phyloP scores from a whole-genome alignment of 1,140 invertebrate species.

The Drosophila nebulosa region DNA sequence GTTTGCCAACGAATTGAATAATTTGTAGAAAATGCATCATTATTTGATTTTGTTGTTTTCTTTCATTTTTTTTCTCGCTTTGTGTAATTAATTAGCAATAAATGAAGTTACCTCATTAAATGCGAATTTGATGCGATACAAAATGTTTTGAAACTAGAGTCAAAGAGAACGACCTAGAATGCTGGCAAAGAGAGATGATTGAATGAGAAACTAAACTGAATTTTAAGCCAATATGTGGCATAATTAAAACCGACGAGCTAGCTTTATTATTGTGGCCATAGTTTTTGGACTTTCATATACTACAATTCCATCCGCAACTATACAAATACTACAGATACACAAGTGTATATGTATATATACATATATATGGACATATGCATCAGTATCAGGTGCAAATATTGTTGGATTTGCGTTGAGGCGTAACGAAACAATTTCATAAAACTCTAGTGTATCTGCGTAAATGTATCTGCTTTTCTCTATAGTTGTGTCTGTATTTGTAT shows the following conservation, averaged over 20 bases:
- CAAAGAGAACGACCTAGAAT: neutral
- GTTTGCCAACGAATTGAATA: neutral
- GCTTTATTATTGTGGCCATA: neutral
- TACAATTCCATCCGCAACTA: neutral
- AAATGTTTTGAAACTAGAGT: neutral
- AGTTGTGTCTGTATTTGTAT: conserved; percentile 18
- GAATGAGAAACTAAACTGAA: neutral
- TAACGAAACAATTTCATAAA: conserved; percentile 28
- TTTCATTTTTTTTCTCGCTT: neutral
- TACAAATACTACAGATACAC: conserved; percentile 1
- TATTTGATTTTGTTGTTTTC: too few species aligned
- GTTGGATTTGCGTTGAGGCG: conserved; percentile 55
- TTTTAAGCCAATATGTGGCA: neutral
- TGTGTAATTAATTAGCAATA: neutral
- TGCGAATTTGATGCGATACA: neutral
- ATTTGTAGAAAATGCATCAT: neutral
- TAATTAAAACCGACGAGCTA: neutral
- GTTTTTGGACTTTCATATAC: neutral
- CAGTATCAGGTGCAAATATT: conserved; percentile 74
- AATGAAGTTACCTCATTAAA: neutral
- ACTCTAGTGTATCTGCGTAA: conserved; percentile 25
- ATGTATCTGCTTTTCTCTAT: conserved; percentile 12
- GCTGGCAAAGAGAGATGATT: neutral
- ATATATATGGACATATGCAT: conserved; percentile 23
- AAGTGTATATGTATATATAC: neutral